These are phyloP conservation scores for Fundulus diaphanus DNA, from an alignment of 2,797 vertebrate species.

Conservation along the genomic window DNA sequence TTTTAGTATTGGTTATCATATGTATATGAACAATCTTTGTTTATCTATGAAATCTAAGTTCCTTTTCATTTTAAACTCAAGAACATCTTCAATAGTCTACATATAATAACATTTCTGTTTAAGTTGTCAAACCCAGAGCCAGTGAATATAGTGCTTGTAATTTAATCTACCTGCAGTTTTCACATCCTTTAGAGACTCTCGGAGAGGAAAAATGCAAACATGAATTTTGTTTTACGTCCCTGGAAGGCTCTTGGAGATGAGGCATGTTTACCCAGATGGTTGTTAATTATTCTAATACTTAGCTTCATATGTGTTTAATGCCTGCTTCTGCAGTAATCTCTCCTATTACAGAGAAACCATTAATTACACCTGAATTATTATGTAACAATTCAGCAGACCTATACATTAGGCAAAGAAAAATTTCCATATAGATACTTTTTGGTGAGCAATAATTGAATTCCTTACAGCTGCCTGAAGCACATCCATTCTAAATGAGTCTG, in stretches of 20 bases:
- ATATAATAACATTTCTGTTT: neutral
- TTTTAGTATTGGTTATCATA: no score
- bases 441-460: constrained; percentile 69
- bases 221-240: neutral
- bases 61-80: neutral
- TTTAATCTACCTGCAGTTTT: neutral
- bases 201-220: neutral
- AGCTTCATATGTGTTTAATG: constrained; percentile 45
- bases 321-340: constrained; percentile 65
- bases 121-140: neutral
- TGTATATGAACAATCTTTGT: neutral
- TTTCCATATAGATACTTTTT: constrained; percentile 72
- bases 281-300: constrained; percentile 54
- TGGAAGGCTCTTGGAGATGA: constrained; percentile 14
- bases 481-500: constrained; percentile 67
- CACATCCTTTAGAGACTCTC: neutral
- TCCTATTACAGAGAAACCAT: constrained; percentile 46
- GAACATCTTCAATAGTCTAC: neutral
- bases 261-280: constrained; percentile 42
- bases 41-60: neutral
- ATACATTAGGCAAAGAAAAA: constrained; percentile 48
- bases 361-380: constrained; percentile 73
- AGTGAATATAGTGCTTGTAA: neutral
- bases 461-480: constrained; percentile 67
- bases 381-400: constrained; percentile 50